Percentiles rank a stretch among this genome's conserved stretches.
These are phyloP conservation scores for Zonitis immaculata DNA, from an alignment of 2,888 invertebrate genomes.

Conservation along the genomic window DNA sequence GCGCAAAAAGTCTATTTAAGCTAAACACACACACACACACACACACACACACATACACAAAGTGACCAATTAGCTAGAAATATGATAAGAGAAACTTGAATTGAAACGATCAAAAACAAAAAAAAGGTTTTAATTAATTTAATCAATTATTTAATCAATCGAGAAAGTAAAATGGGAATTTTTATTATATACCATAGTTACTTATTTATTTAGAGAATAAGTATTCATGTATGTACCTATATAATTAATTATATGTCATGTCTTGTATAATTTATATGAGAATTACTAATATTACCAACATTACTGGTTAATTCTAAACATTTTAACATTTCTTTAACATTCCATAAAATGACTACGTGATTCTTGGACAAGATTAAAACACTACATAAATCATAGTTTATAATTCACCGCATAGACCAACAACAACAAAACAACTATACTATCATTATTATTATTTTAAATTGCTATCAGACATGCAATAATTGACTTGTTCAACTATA, in stretches of 20 bases:
- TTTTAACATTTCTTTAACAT: neutral
- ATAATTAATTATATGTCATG: too few species aligned
- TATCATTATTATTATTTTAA: slow-evolving; percentile 8
- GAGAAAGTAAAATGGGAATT: too few species aligned
- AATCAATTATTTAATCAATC: too few species aligned
- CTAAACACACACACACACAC: too few species aligned
- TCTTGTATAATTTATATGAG: neutral
- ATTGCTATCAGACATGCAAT: neutral
- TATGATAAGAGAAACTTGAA: neutral
- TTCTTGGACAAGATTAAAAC: neutral
- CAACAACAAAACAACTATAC: slow-evolving; percentile 24
- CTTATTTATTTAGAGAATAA: too few species aligned
- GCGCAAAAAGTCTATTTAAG: neutral
- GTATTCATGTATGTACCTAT: too few species aligned
- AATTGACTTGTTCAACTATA: slow-evolving; percentile 1
- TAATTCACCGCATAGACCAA: slow-evolving; percentile 21
- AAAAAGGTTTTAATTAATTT: too few species aligned
- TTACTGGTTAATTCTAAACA: neutral
- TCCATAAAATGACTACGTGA: neutral
- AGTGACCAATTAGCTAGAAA: neutral
- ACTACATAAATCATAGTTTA: neutral
- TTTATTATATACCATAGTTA: too few species aligned
- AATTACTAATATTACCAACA: neutral
- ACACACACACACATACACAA: too few species aligned
- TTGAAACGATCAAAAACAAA: too few species aligned